These are phyloP conservation scores for Eupithecia exiguata DNA, from an alignment of 2,888 invertebrate genomes.

Conservation along the genomic window DNA sequence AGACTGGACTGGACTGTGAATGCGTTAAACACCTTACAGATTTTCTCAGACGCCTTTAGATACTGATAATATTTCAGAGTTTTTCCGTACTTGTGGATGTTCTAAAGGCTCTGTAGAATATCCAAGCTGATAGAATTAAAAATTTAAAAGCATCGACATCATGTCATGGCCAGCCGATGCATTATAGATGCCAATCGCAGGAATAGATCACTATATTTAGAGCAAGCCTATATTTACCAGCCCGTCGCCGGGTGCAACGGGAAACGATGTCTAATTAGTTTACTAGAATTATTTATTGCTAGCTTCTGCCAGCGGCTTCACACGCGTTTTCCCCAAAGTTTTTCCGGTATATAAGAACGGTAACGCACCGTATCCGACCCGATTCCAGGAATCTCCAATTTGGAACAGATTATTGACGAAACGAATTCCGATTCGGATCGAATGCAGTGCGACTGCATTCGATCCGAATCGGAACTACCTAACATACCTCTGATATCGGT, in stretches of 20 bases:
- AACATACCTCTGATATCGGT: too few relatives aligned
- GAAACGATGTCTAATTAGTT: constrained; percentile 19
- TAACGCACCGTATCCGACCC: too few relatives aligned
- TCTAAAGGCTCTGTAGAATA: neutral
- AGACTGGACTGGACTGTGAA: too few relatives aligned
- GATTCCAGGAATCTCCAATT: neutral
- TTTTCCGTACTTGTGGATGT: too few relatives aligned
- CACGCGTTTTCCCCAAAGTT: neutral
- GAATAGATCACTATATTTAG: constrained; percentile 34
- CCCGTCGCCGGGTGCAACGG: constrained; percentile 21
- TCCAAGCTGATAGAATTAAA: neutral
- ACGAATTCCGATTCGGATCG: too few relatives aligned
- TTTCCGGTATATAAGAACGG: neutral
- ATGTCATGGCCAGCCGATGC: constrained; percentile 29
- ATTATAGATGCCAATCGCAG: constrained; percentile 31
- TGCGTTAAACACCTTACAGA: too few relatives aligned
- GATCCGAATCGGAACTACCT: too few relatives aligned
- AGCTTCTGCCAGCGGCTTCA: neutral
- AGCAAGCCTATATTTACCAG: constrained; percentile 11
- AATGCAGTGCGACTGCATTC: too few relatives aligned
- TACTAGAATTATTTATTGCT: constrained; percentile 6
- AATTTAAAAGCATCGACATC: constrained; percentile 10
- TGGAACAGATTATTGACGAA: neutral
- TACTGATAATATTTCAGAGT: too few relatives aligned
- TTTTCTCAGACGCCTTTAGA: too few relatives aligned